A percentile compares a stretch with the other conserved stretches of the same genome.
Conservation (phyloP, 2,888 invertebrate genomes). For the Microctonus brassicae region DNA sequence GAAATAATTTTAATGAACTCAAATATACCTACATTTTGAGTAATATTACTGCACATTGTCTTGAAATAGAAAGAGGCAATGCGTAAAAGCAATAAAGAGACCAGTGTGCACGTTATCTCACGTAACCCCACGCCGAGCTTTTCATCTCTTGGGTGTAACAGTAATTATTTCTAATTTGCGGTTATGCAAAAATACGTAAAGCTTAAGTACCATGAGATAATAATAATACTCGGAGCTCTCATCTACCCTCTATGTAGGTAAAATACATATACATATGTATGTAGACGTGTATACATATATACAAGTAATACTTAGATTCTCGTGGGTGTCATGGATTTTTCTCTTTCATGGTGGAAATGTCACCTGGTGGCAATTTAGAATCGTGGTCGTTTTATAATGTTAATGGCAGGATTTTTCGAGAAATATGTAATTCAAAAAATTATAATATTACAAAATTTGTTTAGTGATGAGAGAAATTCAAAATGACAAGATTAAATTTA, state of each 20-base stretch:
- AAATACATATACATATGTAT: too few species aligned
- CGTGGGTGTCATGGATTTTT: constrained; percentile 14
- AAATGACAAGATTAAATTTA: too few species aligned
- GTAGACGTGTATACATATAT: constrained; percentile 3
- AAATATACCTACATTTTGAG: too few species aligned
- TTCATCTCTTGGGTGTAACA: constrained; percentile 54
- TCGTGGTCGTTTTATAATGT: too few species aligned
- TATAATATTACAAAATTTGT: too few species aligned
- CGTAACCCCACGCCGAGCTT: neutral
- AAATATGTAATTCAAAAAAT: too few species aligned
- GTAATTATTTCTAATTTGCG: constrained; percentile 64
- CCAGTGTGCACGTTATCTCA: neutral
- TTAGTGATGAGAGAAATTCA: too few species aligned
- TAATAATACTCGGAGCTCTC: constrained; percentile 49
- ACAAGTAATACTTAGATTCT: neutral
- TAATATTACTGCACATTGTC: neutral
- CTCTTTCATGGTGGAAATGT: too few species aligned
- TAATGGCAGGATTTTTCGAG: too few species aligned
- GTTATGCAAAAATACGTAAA: constrained; percentile 62
- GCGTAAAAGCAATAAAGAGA: neutral
- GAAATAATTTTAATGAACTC: too few species aligned
- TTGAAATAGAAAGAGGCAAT: neutral
- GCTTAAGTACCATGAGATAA: constrained; percentile 56
- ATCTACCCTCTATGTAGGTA: constrained; percentile 12
- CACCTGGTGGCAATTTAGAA: too few species aligned